phyloP scores from a whole-genome alignment of 2,113 vertebrate species.

The Fregetta grallaria region DNA sequence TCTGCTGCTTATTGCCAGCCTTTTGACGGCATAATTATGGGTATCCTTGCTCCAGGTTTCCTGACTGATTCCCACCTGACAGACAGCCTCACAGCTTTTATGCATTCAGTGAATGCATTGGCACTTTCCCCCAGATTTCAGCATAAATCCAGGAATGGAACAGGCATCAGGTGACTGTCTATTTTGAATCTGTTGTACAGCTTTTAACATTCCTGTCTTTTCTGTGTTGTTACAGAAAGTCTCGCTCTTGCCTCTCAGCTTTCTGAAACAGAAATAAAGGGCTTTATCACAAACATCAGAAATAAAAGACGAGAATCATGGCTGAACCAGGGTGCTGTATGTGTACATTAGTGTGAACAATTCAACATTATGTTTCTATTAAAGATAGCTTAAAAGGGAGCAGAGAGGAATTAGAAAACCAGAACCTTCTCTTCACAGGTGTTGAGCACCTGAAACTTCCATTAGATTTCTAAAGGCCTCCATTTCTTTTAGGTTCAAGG shows the following conservation, averaged over 20 bases:
- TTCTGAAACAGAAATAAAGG: conserved; percentile 24
- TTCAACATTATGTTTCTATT: neutral
- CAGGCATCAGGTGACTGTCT: conserved; percentile 7
- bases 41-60: conserved; percentile 51
- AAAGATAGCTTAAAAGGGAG: neutral
- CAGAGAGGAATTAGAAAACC: neutral
- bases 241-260: neutral
- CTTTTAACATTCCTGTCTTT: conserved; percentile 16
- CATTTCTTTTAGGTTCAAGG: conserved; percentile 13
- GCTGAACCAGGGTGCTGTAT: neutral
- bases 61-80: conserved; percentile 34
- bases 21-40: conserved; percentile 46
- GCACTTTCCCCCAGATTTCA: conserved; percentile 15
- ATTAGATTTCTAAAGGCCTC: conserved; percentile 31
- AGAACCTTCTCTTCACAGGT: neutral
- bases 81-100: conserved; percentile 39
- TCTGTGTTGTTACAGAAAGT: neutral
- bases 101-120: conserved; percentile 3
- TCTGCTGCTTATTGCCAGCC: conserved; percentile 57
- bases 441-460: conserved; percentile 21
- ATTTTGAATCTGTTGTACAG: neutral
- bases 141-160: conserved; percentile 33
- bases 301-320: neutral
- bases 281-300: neutral
- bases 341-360: neutral